A percentile compares a stretch with the other conserved stretches of the same genome.
These are phyloP conservation scores for Alectoris magna DNA, from an alignment of 2,797 vertebrate genomes.

Conservation along the genomic window DNA sequence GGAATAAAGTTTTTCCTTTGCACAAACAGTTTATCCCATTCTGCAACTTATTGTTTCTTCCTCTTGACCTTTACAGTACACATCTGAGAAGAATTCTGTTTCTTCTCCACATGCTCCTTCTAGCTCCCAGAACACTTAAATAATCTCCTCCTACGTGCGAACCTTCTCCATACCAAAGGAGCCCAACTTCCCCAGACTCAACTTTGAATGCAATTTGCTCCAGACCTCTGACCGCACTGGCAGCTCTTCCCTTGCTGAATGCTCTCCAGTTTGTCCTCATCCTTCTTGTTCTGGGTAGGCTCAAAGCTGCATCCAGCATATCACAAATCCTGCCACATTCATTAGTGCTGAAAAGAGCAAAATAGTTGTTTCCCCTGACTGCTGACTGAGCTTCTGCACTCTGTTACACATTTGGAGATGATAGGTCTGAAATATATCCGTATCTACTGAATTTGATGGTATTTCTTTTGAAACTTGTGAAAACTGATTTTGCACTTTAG, in stretches of 20 bases:
- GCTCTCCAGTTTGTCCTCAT: background rate
- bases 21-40: background rate
- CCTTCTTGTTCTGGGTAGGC: background rate
- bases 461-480: background rate
- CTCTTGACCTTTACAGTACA: background rate
- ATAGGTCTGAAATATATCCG: background rate
- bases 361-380: background rate
- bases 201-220: background rate
- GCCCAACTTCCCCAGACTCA: background rate
- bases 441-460: background rate
- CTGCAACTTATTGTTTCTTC: background rate
- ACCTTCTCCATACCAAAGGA: background rate
- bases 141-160: accelerated
- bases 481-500: background rate
- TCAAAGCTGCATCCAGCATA: background rate
- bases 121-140: background rate
- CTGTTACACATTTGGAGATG: background rate
- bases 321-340: background rate
- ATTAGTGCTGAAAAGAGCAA: background rate
- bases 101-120: background rate
- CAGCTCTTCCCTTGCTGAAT: background rate
- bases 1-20: background rate
- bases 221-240: background rate
- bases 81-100: background rate
- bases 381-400: background rate